Evolutionary conservation across 2,797 vertebrate species (phyloP), one percentile per base, ranked within the genome.

Genomic region (Eospalax fontanierii): DNA sequence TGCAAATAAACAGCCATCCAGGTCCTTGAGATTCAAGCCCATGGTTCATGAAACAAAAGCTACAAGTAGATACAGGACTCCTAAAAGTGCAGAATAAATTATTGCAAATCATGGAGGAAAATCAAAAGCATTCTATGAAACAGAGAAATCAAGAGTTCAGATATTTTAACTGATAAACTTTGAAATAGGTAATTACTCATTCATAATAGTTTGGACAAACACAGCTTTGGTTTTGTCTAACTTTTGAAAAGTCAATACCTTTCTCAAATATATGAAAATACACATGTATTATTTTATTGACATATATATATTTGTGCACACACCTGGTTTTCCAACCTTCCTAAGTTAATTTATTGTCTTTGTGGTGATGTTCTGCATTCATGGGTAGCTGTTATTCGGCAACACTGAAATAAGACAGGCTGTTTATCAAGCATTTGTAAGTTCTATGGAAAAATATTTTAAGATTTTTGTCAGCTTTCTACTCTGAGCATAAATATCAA

Each of bases 391-490:
- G 4, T 54, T 24, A n/a, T 89, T 92, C 87, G 93, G 83, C 94
- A 81, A 78, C 73, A 79, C 15, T 81, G 21, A 93, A 87, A 87
- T 84, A 90, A 86, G 19, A 59, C n/a, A 74, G 21, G 5, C 24
- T 73, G 71, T 89, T 95, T 87, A 84, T 82, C 24, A 83, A 95
- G 15, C 8, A 80, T 46, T 92, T 40, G n/a, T n/a, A 81, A 35
- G 35, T 63, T 73, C 61, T 80, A 57, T 76, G 30, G 93, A 90
- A 91, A 83, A 68, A 68, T 38, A 86, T 33, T 73, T 95, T 83
- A 89, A 80, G 10, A 50, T 84, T 91, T 6, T 63, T 90, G 30
- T 22, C 2, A 4, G 10, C 10, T 50, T 84, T 87, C n/a, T 65
- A 76, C 0, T 70, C 22, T 80, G 76, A 87, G 12, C 18, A 81